Percentiles rank a stretch among this genome's conserved stretches.
These are phyloP conservation scores for Harpagifer antarcticus DNA, from an alignment of 2,797 vertebrate genomes.

Conservation along the genomic window DNA sequence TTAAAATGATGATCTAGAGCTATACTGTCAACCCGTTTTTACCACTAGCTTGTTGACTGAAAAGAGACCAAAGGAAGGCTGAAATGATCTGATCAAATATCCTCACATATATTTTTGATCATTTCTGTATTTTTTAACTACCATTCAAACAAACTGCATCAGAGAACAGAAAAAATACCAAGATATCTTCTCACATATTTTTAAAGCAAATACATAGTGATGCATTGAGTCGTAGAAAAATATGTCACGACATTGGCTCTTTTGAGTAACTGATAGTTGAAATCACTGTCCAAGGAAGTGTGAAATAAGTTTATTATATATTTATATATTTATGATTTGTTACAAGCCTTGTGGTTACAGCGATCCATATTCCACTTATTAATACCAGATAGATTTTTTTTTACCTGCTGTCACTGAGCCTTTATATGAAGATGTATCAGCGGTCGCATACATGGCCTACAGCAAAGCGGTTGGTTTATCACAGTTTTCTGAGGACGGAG, in stretches of 20 bases:
- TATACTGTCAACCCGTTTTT: not conserved
- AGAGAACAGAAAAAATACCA: not conserved
- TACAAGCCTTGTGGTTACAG: constrained; percentile 25
- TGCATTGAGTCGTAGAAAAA: not conserved
- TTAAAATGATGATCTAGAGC: constrained; percentile 7
- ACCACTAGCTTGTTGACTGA: not conserved
- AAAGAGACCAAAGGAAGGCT: not conserved
- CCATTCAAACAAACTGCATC: not conserved
- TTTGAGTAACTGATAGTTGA: constrained; percentile 32
- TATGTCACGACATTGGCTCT: not conserved
- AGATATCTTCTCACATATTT: not conserved
- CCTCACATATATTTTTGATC: not conserved
- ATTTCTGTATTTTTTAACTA: not conserved
- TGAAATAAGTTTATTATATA: not conserved
- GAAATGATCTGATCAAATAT: not conserved
- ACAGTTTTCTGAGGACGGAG: constrained; percentile 5
- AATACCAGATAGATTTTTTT: constrained; percentile 47
- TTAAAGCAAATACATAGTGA: no score
- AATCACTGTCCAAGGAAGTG: constrained; percentile 6
- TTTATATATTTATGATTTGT: constrained; percentile 44
- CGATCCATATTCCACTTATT: constrained; percentile 51
- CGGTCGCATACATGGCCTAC: constrained; percentile 11
- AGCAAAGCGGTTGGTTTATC: constrained; percentile 29
- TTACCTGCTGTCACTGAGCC: constrained; percentile 23
- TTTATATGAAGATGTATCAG: constrained; percentile 48